Percentiles rank a stretch among this genome's conserved stretches.
Evolutionary conservation across 1,140 invertebrate genomes (phyloP).

Genomic region (Papilio machaon): DNA sequence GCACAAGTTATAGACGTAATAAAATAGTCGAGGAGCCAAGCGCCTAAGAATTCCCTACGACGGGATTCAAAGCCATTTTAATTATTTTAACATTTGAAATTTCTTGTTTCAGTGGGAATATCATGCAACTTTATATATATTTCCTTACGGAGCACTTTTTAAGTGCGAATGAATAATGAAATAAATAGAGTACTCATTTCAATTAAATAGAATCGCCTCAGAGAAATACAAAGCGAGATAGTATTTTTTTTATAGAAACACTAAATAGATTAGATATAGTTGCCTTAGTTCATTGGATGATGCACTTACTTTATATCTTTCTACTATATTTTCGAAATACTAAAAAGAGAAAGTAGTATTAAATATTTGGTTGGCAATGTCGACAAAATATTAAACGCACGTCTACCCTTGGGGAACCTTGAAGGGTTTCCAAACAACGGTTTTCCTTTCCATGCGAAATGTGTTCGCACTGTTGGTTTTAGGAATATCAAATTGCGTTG

Average conservation of each 20-base stretch:
- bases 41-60: constrained; percentile 31
- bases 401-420: constrained; percentile 49
- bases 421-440: constrained; percentile 58
- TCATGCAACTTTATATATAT: not conserved
- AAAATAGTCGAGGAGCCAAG: constrained; percentile 24
- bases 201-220: not conserved
- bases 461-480: constrained; percentile 35
- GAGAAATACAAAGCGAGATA: not conserved
- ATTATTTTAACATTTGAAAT: constrained; percentile 12
- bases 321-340: constrained; percentile 27
- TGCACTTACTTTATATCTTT: not conserved
- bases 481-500: constrained; percentile 34
- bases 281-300: not conserved
- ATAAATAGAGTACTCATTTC: too few relatives aligned
- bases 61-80: constrained; percentile 13
- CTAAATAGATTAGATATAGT: not conserved
- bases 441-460: constrained; percentile 43
- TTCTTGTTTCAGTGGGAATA: not conserved
- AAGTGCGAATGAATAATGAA: too few relatives aligned
- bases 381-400: constrained; percentile 55
- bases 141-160: not conserved
- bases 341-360: constrained; percentile 40
- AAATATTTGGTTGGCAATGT: constrained; percentile 59
- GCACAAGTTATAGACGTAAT: constrained; percentile 36
- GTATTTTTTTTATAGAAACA: not conserved